These are phyloP conservation scores for Drosophila quasianomalipes DNA, from an alignment of 2,888 invertebrate genomes.

Conservation along the genomic window DNA sequence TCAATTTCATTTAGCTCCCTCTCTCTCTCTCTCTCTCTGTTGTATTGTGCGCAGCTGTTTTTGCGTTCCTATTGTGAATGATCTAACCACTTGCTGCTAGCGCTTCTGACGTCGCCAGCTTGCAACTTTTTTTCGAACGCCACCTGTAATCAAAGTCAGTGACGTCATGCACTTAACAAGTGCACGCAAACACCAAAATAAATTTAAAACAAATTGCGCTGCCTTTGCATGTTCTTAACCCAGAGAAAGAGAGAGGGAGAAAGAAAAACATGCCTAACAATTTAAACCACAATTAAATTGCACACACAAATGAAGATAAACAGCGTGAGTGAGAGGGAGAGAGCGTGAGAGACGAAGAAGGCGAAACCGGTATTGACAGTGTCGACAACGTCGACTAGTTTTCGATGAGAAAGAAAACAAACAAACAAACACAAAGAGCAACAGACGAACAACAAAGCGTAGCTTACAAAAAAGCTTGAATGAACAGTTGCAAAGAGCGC, in stretches of 20 bases:
- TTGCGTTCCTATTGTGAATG: conserved; percentile 59
- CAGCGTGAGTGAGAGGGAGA: conserved; percentile 3
- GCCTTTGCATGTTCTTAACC: conserved; percentile 61
- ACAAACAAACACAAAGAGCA: conserved; percentile 58
- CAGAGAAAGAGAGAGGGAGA: conserved; percentile 6
- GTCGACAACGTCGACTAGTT: conserved; percentile 65
- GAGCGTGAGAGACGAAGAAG: conserved; percentile 9
- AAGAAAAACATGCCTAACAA: conserved; percentile 49
- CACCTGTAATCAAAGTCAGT: conserved; percentile 74
- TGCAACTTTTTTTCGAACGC: conserved; percentile 48
- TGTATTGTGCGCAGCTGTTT: conserved; percentile 56
- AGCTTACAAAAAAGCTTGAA: conserved; percentile 65
- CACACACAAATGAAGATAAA: conserved; percentile 60
- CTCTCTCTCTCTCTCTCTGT: not conserved
- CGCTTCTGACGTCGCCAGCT: conserved; percentile 48
- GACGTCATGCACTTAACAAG: conserved; percentile 62
- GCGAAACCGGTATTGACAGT: conserved; percentile 68
- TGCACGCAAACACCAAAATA: conserved; percentile 55
- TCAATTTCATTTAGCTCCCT: conserved; percentile 42
- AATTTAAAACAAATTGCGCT: conserved; percentile 47
- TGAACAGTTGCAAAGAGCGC: conserved; percentile 42
- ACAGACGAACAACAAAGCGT: conserved; percentile 65
- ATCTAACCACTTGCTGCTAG: conserved; percentile 72
- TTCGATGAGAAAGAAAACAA: conserved; percentile 64
- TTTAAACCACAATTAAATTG: conserved; percentile 76